A percentile compares a stretch with the other conserved stretches of the same genome.
These are phyloP conservation scores for Teleogryllus occipitalis DNA, from an alignment of 1,140 invertebrate species.

Conservation along the genomic window DNA sequence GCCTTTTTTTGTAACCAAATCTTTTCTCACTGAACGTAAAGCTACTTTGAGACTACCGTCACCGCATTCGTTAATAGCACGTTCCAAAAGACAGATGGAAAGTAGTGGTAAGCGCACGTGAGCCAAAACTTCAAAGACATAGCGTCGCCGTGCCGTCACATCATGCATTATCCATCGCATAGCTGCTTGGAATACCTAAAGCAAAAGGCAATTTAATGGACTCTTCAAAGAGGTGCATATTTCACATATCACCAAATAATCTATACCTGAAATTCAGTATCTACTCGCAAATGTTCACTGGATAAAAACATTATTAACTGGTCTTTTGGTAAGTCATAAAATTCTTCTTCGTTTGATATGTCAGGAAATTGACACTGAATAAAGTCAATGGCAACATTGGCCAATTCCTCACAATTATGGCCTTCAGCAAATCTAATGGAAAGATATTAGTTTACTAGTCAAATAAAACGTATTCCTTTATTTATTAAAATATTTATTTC, in stretches of 20 bases:
- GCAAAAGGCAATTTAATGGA: constrained; percentile 16
- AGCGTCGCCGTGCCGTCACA: constrained; percentile 64
- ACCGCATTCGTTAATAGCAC: constrained; percentile 67
- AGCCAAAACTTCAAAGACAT: constrained; percentile 79
- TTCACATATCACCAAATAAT: background rate
- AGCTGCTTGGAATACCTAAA: constrained; percentile 78
- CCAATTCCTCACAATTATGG: constrained; percentile 76
- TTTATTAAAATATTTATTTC: background rate
- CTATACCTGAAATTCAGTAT: constrained; percentile 79
- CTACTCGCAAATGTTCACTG: constrained; percentile 82
- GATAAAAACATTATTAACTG: constrained; percentile 70
- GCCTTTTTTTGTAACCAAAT: constrained; percentile 67
- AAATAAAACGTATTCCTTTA: background rate
- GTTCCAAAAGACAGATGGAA: constrained; percentile 70
- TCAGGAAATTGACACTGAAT: constrained; percentile 83
- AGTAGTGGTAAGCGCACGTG: constrained; percentile 79
- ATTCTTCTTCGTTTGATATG: constrained; percentile 79
- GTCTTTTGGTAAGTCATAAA: constrained; percentile 74
- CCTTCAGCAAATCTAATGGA: constrained; percentile 77
- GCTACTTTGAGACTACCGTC: constrained; percentile 75
- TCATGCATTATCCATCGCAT: constrained; percentile 85
- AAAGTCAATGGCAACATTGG: constrained; percentile 70
- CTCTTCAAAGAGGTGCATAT: background rate
- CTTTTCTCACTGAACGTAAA: constrained; percentile 69
- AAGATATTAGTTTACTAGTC: background rate